Percentiles rank a stretch among this genome's conserved stretches.
These are phyloP conservation scores for Pithys albifrons DNA, from an alignment of 2,113 vertebrate genomes.

Conservation along the genomic window DNA sequence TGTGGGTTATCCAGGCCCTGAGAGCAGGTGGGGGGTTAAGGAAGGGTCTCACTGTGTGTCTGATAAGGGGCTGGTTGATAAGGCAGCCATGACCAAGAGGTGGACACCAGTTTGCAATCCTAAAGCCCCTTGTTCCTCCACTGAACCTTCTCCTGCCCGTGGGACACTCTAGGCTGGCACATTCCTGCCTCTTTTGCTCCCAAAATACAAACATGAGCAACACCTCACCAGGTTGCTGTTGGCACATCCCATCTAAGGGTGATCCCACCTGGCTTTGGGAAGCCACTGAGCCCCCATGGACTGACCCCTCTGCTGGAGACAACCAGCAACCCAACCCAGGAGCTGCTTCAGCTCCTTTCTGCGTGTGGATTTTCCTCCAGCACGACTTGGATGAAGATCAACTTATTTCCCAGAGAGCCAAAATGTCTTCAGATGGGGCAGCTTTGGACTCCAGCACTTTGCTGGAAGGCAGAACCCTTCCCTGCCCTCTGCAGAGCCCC, in stretches of 20 bases:
- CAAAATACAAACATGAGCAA: neutral
- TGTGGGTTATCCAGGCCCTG: rapidly evolving
- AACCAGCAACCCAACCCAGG: neutral
- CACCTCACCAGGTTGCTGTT: too few relatives aligned
- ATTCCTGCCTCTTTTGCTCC: too few relatives aligned
- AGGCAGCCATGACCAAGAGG: neutral
- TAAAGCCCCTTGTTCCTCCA: neutral
- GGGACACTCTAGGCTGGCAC: neutral
- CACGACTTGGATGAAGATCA: neutral
- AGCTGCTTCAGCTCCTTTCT: neutral
- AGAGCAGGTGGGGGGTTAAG: neutral
- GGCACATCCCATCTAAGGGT: neutral
- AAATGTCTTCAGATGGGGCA: neutral
- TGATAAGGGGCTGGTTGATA: neutral
- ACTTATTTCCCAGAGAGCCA: neutral
- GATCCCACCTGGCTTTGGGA: neutral
- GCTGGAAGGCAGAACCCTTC: neutral
- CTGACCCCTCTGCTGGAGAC: neutral
- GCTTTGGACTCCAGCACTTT: neutral
- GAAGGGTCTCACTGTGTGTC: neutral
- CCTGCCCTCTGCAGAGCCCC: neutral
- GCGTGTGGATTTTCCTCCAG: rapidly evolving
- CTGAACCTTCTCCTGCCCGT: neutral
- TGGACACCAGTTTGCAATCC: rapidly evolving
- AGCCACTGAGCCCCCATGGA: neutral